Percentiles rank a stretch among this genome's conserved stretches.
Evolutionary conservation across 2,888 invertebrate genomes (phyloP).

Genomic region (Mythimna pallens): DNA sequence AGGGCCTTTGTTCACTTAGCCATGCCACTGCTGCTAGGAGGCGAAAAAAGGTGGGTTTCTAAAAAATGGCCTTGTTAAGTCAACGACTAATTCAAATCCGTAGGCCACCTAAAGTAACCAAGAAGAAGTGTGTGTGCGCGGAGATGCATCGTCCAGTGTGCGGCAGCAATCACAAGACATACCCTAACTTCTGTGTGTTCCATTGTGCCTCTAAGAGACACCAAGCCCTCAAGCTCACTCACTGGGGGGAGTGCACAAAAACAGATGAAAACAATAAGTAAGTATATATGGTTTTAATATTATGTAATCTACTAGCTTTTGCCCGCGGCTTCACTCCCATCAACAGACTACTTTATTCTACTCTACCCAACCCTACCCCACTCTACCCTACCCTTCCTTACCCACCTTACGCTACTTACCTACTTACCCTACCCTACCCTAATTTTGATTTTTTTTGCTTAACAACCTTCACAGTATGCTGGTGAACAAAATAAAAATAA

Average conservation of each 20-base stretch:
- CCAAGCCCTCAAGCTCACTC: not conserved
- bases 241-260: constrained; percentile 13
- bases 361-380: too few relatives aligned
- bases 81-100: not conserved
- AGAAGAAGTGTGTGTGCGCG: constrained; percentile 41
- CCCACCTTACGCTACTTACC: too few relatives aligned
- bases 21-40: too few relatives aligned
- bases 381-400: too few relatives aligned
- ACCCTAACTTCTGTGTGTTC: constrained; percentile 85
- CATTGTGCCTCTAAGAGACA: constrained; percentile 46
- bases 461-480: too few relatives aligned
- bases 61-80: not conserved
- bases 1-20: too few relatives aligned
- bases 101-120: not conserved
- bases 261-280: not conserved
- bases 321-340: too few relatives aligned
- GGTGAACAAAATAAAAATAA: too few relatives aligned
- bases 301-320: not conserved
- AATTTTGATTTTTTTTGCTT: too few relatives aligned
- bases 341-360: too few relatives aligned
- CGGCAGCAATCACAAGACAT: constrained; percentile 91
- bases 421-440: too few relatives aligned
- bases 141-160: constrained; percentile 58
- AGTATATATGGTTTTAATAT: not conserved
- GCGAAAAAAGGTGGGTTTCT: too few relatives aligned